These are phyloP conservation scores for Chlorops oryzae DNA, from an alignment of 1,140 invertebrate species.

Conservation along the genomic window DNA sequence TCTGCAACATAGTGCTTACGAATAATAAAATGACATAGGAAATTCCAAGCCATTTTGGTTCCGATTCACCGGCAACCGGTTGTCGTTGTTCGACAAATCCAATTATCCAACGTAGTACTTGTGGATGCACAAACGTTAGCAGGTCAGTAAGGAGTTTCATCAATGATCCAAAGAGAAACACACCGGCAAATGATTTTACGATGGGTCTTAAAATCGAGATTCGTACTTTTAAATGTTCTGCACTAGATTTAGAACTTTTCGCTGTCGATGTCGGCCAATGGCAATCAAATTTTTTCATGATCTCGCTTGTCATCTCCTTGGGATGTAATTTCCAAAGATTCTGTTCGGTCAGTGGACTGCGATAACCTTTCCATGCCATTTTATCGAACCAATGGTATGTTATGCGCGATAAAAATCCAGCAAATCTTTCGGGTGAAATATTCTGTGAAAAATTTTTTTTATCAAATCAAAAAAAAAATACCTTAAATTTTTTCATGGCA, in stretches of 20 bases:
- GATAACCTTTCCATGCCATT: constrained; percentile 77
- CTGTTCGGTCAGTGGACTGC: constrained; percentile 67
- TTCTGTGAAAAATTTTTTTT: constrained; percentile 53
- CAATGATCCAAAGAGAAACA: constrained; percentile 74
- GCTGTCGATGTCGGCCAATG: constrained; percentile 57
- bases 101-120: constrained; percentile 58
- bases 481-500: constrained; percentile 32
- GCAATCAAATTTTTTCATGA: constrained; percentile 80
- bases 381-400: constrained; percentile 89
- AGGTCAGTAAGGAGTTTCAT: constrained; percentile 79
- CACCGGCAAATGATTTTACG: constrained; percentile 73
- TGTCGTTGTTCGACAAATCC: constrained; percentile 39
- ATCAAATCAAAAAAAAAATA: neutral
- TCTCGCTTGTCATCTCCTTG: constrained; percentile 70
- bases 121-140: constrained; percentile 82
- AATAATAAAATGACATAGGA: constrained; percentile 75
- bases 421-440: constrained; percentile 76
- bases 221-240: constrained; percentile 61
- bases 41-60: constrained; percentile 79
- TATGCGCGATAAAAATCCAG: constrained; percentile 85
- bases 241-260: constrained; percentile 63
- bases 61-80: constrained; percentile 50
- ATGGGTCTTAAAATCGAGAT: constrained; percentile 72
- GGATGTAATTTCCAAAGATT: constrained; percentile 89
- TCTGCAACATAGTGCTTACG: constrained; percentile 74